These are phyloP conservation scores for Melanaphis sacchari DNA, from an alignment of 1,140 invertebrate genomes.

Conservation along the genomic window DNA sequence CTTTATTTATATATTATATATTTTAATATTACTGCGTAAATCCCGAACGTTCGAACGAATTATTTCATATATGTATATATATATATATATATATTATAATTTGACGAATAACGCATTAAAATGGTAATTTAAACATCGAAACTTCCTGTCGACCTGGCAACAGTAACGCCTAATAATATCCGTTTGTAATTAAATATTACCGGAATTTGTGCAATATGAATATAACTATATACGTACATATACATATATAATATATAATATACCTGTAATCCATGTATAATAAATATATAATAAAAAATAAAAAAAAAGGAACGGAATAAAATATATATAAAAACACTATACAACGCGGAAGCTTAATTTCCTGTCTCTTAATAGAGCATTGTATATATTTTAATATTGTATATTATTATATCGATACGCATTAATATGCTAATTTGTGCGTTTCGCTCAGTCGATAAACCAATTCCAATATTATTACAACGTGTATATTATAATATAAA, in stretches of 20 bases:
- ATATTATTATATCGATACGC: constrained; percentile 35
- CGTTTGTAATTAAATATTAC: constrained; percentile 46
- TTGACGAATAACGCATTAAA: constrained; percentile 16
- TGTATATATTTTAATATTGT: neutral
- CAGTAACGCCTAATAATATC: constrained; percentile 49
- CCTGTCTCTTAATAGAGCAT: constrained; percentile 47
- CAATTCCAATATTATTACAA: neutral
- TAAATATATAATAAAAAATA: neutral
- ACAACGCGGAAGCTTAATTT: constrained; percentile 43
- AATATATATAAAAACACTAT: neutral
- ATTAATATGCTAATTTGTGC: constrained; percentile 30
- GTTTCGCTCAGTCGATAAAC: constrained; percentile 38
- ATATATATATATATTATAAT: neutral
- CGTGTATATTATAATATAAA: neutral
- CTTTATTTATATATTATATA: neutral
- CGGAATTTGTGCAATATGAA: constrained; percentile 49
- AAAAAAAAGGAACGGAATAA: constrained; percentile 24
- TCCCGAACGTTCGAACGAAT: neutral
- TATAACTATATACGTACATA: neutral
- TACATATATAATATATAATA: neutral
- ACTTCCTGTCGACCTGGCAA: constrained; percentile 21
- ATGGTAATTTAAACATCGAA: constrained; percentile 37
- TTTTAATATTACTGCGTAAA: neutral
- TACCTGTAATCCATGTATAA: neutral
- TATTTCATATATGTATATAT: neutral